These are phyloP conservation scores for Tichodroma muraria DNA, from an alignment of 2,113 vertebrate genomes.

Conservation along the genomic window DNA sequence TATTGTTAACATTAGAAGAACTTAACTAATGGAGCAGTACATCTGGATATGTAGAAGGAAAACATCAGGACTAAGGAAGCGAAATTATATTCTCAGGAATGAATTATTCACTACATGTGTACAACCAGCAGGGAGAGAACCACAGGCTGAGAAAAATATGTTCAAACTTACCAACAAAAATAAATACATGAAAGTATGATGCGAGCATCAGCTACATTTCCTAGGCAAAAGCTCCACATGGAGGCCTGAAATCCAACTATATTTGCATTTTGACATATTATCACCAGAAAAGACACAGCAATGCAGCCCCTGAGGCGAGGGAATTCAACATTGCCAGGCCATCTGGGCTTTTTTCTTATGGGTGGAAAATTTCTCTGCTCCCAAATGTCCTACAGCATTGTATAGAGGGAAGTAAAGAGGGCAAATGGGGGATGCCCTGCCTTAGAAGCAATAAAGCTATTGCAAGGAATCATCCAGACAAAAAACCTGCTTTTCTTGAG, in stretches of 20 bases:
- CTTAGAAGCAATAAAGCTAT: not conserved
- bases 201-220: slow-evolving; percentile 44
- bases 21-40: not conserved
- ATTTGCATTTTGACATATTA: slow-evolving; percentile 58
- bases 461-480: not conserved
- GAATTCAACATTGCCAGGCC: slow-evolving; percentile 14
- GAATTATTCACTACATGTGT: slow-evolving; percentile 35
- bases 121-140: slow-evolving; percentile 40
- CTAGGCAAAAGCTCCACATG: slow-evolving; percentile 39
- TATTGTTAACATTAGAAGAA: not conserved
- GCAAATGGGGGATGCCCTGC: not conserved
- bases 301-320: not conserved
- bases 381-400: not conserved
- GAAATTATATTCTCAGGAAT: slow-evolving; percentile 31
- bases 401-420: not conserved
- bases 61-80: not conserved
- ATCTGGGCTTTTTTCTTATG: slow-evolving; percentile 20
- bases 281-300: slow-evolving; percentile 43
- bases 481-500: not conserved
- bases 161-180: slow-evolving; percentile 51
- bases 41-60: slow-evolving; percentile 18
- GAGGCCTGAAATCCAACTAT: slow-evolving; percentile 27
- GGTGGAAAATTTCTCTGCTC: slow-evolving; percentile 14
- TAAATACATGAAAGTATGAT: slow-evolving; percentile 46
- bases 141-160: slow-evolving; percentile 43